Evolutionary conservation across 2,888 invertebrate genomes (phyloP).

Genomic region (Noctua janthina): DNA sequence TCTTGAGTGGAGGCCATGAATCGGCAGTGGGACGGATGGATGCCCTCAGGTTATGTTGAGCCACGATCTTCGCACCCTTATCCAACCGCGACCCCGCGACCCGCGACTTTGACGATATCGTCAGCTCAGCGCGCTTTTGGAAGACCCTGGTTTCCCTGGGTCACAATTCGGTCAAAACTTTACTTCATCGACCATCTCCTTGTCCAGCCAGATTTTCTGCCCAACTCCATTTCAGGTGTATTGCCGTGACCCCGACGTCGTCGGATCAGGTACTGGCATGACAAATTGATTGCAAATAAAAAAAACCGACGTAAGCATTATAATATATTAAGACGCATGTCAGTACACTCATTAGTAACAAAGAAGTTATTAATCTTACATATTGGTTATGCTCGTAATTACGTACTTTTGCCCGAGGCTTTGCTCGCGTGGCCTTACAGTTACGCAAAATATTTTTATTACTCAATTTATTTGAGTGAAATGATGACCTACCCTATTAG

Average conservation of each 20-base stretch:
- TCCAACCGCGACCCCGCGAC: too few species aligned
- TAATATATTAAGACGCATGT: conserved; percentile 25
- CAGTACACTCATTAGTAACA: conserved; percentile 50
- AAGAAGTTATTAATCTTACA: conserved; percentile 50
- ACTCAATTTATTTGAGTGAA: conserved; percentile 45
- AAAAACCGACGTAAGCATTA: conserved; percentile 1
- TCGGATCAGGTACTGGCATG: neutral
- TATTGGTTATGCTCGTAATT: conserved; percentile 52
- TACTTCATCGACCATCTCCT: neutral
- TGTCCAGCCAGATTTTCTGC: neutral
- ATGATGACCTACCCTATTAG: conserved; percentile 29
- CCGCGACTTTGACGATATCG: neutral
- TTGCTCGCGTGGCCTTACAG: conserved; percentile 40
- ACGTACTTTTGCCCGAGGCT: conserved; percentile 42
- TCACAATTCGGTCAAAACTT: neutral
- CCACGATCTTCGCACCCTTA: too few species aligned
- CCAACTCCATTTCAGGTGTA: neutral
- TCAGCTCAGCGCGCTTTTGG: neutral
- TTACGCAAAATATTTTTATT: conserved; percentile 58
- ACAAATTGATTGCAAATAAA: conserved; percentile 32
- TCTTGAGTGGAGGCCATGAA: neutral
- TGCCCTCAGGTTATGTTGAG: neutral
- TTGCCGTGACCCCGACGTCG: neutral
- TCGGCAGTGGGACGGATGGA: neutral
- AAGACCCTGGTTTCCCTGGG: neutral